These are phyloP conservation scores for Polyommatus icarus DNA, from an alignment of 2,888 invertebrate genomes.

Conservation along the genomic window DNA sequence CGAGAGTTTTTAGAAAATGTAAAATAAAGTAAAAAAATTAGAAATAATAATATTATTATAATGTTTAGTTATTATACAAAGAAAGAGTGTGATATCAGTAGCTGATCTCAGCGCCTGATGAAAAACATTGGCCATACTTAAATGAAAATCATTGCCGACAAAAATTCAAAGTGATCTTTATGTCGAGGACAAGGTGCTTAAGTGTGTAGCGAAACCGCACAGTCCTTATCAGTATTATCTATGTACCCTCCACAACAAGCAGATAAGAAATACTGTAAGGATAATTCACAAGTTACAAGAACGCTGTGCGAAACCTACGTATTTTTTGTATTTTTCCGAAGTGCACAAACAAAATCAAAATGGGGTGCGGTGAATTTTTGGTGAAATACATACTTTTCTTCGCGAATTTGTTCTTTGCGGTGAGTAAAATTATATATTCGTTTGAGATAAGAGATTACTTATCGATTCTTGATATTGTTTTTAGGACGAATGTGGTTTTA, in stretches of 20 bases:
- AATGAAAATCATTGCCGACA: too few species aligned
- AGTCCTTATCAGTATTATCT: not conserved
- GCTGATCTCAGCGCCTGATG: not conserved
- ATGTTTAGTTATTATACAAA: too few species aligned
- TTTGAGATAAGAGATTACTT: not conserved
- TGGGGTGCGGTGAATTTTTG: constrained; percentile 85
- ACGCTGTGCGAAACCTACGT: not conserved
- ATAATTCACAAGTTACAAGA: not conserved
- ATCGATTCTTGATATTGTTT: not conserved
- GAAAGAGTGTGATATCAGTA: too few species aligned
- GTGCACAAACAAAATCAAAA: constrained; percentile 52
- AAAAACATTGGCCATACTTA: not conserved
- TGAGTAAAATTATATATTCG: constrained; percentile 70
- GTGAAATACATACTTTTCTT: constrained; percentile 89
- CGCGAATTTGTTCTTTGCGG: constrained; percentile 87
- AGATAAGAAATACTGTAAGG: not conserved
- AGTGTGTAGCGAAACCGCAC: not conserved
- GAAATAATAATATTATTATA: too few species aligned
- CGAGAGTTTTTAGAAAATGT: too few species aligned
- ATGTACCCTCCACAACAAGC: not conserved
- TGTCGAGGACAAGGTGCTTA: not conserved
- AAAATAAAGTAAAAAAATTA: too few species aligned
- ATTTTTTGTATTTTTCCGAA: not conserved
- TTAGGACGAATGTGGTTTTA: not conserved
- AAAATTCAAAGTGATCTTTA: not conserved